Percentiles rank a stretch among this genome's conserved stretches.
phyloP scores from a whole-genome alignment of 2,797 vertebrate species.

The Muscicapa comitata region DNA sequence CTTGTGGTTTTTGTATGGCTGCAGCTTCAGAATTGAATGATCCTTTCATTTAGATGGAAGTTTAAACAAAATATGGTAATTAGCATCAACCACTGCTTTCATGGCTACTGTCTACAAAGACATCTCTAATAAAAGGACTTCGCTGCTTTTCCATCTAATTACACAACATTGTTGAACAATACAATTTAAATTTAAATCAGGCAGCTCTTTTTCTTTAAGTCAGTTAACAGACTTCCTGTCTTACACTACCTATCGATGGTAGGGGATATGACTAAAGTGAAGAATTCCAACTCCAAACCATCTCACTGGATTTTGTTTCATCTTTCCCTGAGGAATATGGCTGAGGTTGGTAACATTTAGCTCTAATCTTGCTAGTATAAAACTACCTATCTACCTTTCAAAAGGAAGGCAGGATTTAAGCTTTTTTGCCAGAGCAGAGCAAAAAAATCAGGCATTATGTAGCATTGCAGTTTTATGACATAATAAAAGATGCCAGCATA shows the following conservation, averaged over 20 bases:
- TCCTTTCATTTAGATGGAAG: conserved; percentile 64
- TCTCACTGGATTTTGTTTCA: background rate
- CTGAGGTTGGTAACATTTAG: background rate
- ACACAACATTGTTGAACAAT: conserved; percentile 56
- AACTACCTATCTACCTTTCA: background rate
- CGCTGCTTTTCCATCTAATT: conserved; percentile 63
- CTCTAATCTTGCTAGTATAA: background rate
- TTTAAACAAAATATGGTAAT: conserved; percentile 71
- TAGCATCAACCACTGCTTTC: conserved; percentile 62
- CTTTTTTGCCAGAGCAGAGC: background rate
- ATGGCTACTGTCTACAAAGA: conserved; percentile 60
- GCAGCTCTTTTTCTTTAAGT: conserved; percentile 23
- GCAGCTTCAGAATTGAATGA: conserved; percentile 53
- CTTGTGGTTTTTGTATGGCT: conserved; percentile 63
- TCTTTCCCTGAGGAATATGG: background rate
- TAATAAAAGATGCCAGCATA: background rate
- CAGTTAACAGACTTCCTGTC: conserved; percentile 39
- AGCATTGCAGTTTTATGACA: conserved; percentile 7
- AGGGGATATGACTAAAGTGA: background rate
- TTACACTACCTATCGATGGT: background rate
- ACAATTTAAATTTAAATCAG: conserved; percentile 65
- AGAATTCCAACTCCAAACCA: background rate
- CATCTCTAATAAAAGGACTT: conserved; percentile 59
- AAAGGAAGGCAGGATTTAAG: background rate
- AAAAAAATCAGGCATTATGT: background rate